phyloP scores from a whole-genome alignment of 2,888 invertebrate genomes.

The Sphinx pinastri region DNA sequence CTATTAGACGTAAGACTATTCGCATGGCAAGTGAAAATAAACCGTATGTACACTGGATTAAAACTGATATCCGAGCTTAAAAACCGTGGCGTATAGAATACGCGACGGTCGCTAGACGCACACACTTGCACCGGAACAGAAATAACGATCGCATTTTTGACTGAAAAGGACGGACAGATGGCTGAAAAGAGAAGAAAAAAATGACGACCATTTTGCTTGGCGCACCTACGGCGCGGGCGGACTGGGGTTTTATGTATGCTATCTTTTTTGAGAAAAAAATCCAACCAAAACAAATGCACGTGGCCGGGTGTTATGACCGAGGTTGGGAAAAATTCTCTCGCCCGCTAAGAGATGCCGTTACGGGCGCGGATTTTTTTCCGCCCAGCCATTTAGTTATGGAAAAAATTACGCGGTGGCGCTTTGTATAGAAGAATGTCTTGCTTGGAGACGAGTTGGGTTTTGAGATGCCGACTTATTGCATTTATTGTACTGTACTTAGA shows the following conservation, averaged over 20 bases:
- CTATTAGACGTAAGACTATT: conserved; percentile 78
- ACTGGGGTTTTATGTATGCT: conserved; percentile 78
- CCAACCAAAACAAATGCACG: conserved; percentile 84
- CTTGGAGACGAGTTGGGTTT: background rate
- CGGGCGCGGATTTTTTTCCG: conserved; percentile 69
- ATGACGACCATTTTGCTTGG: conserved; percentile 83
- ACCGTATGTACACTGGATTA: conserved; percentile 32
- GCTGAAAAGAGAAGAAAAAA: conserved; percentile 84
- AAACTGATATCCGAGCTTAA: conserved; percentile 41
- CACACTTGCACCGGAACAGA: conserved; percentile 82
- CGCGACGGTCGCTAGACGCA: conserved; percentile 69
- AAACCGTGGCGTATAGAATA: conserved; percentile 60
- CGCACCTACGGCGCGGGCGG: conserved; percentile 74
- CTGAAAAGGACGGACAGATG: conserved; percentile 84
- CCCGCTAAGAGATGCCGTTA: conserved; percentile 81
- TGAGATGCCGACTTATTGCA: background rate
- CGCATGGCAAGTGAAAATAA: conserved; percentile 43
- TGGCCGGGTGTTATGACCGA: conserved; percentile 82
- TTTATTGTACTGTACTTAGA: background rate
- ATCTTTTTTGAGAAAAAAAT: conserved; percentile 80
- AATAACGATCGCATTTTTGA: conserved; percentile 85
- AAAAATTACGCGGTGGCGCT: conserved; percentile 75
- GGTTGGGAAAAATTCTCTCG: conserved; percentile 73
- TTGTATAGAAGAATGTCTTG: conserved; percentile 36
- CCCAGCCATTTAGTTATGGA: conserved; percentile 67